Conservation (phyloP, 1,140 invertebrate genomes). For the Bombus picipes region DNA sequence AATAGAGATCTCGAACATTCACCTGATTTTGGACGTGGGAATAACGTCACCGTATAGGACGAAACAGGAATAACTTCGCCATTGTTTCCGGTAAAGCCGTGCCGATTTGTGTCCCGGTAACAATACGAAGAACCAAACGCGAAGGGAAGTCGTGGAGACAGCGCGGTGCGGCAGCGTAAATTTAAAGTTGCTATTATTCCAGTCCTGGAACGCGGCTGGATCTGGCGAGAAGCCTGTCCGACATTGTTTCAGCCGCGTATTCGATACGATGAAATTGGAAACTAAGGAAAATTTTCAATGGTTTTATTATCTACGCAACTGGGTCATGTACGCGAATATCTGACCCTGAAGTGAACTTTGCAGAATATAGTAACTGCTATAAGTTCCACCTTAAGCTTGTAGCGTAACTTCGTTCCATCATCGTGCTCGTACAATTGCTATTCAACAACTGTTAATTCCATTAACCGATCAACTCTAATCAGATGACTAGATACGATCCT, state of each 20-base stretch:
- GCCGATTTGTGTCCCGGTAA: background rate
- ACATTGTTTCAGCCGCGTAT: background rate
- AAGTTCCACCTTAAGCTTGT: background rate
- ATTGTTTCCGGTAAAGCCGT: background rate
- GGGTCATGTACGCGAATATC: slow-evolving; percentile 21
- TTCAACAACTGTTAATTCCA: background rate
- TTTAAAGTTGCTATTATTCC: background rate
- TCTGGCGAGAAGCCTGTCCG: background rate
- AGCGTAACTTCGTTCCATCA: background rate
- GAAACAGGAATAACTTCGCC: background rate
- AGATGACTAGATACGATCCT: too few relatives aligned
- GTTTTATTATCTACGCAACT: slow-evolving; percentile 1
- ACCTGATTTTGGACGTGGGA: background rate
- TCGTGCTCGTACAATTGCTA: background rate
- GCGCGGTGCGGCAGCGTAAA: background rate
- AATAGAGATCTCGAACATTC: too few relatives aligned
- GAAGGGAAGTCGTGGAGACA: too few relatives aligned
- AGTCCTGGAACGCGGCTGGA: background rate
- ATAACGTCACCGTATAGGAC: background rate
- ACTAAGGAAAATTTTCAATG: slow-evolving; percentile 5
- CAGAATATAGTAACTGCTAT: background rate
- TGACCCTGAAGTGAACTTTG: background rate
- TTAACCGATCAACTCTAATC: too few relatives aligned
- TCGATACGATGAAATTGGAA: slow-evolving; percentile 25
- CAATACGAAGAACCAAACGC: background rate